A percentile compares a stretch with the other conserved stretches of the same genome.
Conservation (phyloP, 2,888 invertebrate species). For the Blera fallax region DNA sequence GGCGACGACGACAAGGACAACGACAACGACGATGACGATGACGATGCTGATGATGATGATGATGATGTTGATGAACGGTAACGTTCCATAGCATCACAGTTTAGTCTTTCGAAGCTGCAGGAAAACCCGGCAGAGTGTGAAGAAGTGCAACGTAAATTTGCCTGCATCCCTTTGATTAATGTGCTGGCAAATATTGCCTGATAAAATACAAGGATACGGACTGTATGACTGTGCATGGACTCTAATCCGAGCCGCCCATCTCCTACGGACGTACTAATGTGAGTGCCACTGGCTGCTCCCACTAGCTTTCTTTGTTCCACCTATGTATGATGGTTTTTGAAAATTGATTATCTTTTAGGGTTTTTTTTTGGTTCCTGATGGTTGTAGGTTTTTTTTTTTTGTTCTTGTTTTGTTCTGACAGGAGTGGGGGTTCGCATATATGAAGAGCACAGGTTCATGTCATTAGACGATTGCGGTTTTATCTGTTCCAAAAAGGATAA, state of each 20-base stretch:
- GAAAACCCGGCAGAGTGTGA: slow-evolving; percentile 74
- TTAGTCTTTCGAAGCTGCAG: slow-evolving; percentile 57
- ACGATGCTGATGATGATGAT: slow-evolving; percentile 27
- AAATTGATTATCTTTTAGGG: slow-evolving; percentile 68
- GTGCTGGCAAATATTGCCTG: slow-evolving; percentile 76
- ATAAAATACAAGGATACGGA: slow-evolving; percentile 72
- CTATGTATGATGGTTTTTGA: slow-evolving; percentile 64
- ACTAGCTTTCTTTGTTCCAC: slow-evolving; percentile 50
- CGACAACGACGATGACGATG: neutral
- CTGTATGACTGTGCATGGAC: slow-evolving; percentile 24
- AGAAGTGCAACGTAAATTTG: slow-evolving; percentile 75
- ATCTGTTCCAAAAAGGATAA: slow-evolving; percentile 71
- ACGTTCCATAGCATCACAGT: slow-evolving; percentile 36
- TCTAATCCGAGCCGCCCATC: slow-evolving; percentile 39
- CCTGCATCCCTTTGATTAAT: slow-evolving; percentile 76
- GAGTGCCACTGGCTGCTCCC: slow-evolving; percentile 33
- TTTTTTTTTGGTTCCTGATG: slow-evolving; percentile 19
- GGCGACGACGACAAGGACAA: slow-evolving; percentile 11
- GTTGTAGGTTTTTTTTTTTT: slow-evolving; percentile 11
- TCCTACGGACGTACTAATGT: slow-evolving; percentile 39
- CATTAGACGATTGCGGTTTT: slow-evolving; percentile 73
- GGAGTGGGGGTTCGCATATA: slow-evolving; percentile 34
- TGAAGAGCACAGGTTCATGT: slow-evolving; percentile 68
- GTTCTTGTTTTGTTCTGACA: slow-evolving; percentile 9
- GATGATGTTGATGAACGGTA: slow-evolving; percentile 64